phyloP scores from a whole-genome alignment of 2,113 vertebrate genomes.

The Malaclemys terrapin region DNA sequence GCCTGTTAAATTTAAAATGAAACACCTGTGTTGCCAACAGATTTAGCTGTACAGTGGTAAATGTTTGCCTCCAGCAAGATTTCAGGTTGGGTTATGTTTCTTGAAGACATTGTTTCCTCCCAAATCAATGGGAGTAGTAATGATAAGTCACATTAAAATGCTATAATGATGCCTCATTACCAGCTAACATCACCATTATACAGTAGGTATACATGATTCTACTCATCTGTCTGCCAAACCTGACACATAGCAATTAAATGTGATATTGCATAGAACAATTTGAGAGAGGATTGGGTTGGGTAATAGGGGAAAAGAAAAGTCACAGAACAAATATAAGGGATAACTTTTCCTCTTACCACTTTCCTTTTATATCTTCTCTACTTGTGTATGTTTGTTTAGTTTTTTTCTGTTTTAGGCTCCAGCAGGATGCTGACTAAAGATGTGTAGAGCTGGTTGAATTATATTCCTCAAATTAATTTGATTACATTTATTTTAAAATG shows the following conservation, averaged over 20 bases:
- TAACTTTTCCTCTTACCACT: fast-evolving
- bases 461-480: background rate
- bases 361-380: background rate
- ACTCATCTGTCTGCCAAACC: background rate
- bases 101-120: conserved; percentile 17
- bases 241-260: background rate
- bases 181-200: background rate
- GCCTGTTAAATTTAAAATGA: background rate
- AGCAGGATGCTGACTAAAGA: background rate
- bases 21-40: background rate
- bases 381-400: background rate
- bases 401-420: background rate
- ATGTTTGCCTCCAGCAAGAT: background rate
- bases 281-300: background rate
- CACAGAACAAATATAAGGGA: background rate
- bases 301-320: background rate
- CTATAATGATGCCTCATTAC: conserved; percentile 12
- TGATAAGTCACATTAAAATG: conserved; percentile 27
- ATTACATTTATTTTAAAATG: background rate
- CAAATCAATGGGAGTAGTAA: background rate
- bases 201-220: background rate
- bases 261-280: background rate
- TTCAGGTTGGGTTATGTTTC: background rate
- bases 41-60: background rate
- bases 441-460: background rate